Evolutionary conservation across 1,140 invertebrate genomes (phyloP), one percentile per base, ranked within the genome.

Genomic region (Panagrolaimus sp.): DNA sequence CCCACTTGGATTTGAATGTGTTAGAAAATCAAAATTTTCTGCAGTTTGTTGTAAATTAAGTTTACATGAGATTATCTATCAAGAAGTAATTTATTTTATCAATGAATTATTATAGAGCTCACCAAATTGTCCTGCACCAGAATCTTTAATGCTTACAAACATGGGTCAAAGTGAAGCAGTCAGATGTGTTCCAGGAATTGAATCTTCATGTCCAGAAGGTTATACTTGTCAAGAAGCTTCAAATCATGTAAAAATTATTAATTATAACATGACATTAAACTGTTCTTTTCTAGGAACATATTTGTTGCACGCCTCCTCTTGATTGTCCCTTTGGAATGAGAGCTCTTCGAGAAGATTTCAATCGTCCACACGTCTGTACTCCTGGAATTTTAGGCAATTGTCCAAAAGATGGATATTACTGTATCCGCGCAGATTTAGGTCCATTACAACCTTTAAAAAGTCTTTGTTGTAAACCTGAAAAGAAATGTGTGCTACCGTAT

Each of bases 1-100:
- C 53, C 74, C 74, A 42, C 63, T 75, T 47, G 74, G 74, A 11
- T 75, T 65, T 65, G 69, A 74, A 38, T 75, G 74, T 62, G 13
- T 74, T 43, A 71, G 65, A 64, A 74, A 48, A 43, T 73, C 61
- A 31, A 74, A 66, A 14, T 73, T 63, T 44, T 67, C 73, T 7
- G 64, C 71, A 8, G 62, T 74, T 23, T 74, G 73, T 43, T 74
- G 73, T 57, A 69, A 71, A 67, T n/a, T n/a, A n/a, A n/a, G n/a
- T n/a, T n/a, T n/a, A n/a, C n/a, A n/a, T n/a, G n/a, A n/a, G n/a
- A n/a, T n/a, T n/a, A n/a, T n/a, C n/a, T n/a, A n/a, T n/a, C n/a
- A n/a, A n/a, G n/a, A n/a, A n/a, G n/a, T n/a, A n/a, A n/a, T n/a
- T n/a, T n/a, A n/a, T n/a, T n/a, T n/a, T n/a, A n/a, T n/a, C n/a